Conservation (phyloP, 2,888 invertebrate genomes). For the Hypselothyrea guttata region DNA sequence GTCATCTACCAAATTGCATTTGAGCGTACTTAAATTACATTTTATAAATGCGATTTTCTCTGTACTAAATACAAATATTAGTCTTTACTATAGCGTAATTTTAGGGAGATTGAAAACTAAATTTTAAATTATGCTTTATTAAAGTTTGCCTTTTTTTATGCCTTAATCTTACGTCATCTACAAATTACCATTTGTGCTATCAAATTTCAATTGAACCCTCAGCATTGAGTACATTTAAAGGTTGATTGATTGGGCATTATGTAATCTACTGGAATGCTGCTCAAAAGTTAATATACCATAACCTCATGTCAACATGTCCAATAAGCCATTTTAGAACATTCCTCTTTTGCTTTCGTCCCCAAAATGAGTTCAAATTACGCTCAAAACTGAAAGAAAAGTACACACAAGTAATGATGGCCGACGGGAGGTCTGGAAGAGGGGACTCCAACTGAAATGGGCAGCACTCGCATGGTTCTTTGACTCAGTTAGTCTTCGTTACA, state of each 20-base stretch:
- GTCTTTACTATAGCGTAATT: too few species aligned
- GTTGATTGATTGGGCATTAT: constrained; percentile 46
- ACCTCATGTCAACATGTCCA: constrained; percentile 31
- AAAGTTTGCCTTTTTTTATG: too few species aligned
- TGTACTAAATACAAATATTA: too few species aligned
- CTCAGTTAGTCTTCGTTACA: constrained; percentile 49
- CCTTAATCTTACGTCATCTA: too few species aligned
- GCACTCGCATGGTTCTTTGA: constrained; percentile 34
- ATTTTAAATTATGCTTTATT: too few species aligned
- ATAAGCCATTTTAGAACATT: constrained; percentile 7
- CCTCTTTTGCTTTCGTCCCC: neutral
- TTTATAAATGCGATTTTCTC: too few species aligned
- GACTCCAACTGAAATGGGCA: neutral
- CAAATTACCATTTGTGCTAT: neutral
- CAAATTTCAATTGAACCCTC: neutral
- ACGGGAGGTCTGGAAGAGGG: constrained; percentile 1
- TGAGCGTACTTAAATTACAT: too few species aligned
- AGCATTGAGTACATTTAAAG: neutral
- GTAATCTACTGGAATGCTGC: constrained; percentile 8
- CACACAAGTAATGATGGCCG: constrained; percentile 6
- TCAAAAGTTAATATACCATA: constrained; percentile 58
- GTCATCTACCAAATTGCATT: too few species aligned
- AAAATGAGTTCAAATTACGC: constrained; percentile 59
- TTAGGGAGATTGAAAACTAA: too few species aligned
- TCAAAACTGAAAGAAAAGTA: constrained; percentile 48